A percentile compares a stretch with the other conserved stretches of the same genome.
These are phyloP conservation scores for Phymanthus crucifer DNA, from an alignment of 92 coral and sea anemone species.

Conservation along the genomic window DNA sequence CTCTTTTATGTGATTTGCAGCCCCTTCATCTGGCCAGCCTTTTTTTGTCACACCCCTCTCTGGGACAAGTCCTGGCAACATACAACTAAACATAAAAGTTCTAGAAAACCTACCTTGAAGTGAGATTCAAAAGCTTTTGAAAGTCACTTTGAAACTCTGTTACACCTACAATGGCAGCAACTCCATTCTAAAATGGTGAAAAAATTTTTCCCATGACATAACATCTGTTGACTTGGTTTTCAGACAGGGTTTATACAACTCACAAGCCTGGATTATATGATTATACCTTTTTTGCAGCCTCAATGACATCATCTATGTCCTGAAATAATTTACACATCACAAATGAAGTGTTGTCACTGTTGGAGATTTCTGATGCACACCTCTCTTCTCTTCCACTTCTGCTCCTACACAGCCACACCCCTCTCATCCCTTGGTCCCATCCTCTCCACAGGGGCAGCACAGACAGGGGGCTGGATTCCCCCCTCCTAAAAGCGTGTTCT, in stretches of 20 bases:
- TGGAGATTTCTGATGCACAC: too few relatives aligned
- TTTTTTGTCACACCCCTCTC: too few relatives aligned
- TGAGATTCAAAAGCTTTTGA: slow-evolving; percentile 64
- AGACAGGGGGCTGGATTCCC: too few relatives aligned
- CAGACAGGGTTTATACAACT: not conserved
- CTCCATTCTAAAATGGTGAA: slow-evolving; percentile 55
- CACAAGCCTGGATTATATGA: not conserved
- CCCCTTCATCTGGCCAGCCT: too few relatives aligned
- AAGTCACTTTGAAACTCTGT: slow-evolving; percentile 89
- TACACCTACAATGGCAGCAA: slow-evolving; percentile 80
- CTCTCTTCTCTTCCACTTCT: too few relatives aligned
- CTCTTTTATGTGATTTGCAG: too few relatives aligned
- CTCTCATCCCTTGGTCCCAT: too few relatives aligned
- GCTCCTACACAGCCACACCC: too few relatives aligned
- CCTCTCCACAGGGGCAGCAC: too few relatives aligned
- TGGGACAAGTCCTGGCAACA: too few relatives aligned
- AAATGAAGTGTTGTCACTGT: too few relatives aligned
- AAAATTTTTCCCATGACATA: not conserved
- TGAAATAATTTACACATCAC: not conserved
- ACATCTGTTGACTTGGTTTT: not conserved
- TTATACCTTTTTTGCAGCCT: slow-evolving; percentile 68
- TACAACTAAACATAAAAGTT: not conserved
- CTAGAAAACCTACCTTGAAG: slow-evolving; percentile 59
- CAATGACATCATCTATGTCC: slow-evolving; percentile 75
- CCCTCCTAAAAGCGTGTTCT: too few relatives aligned